These are phyloP conservation scores for Dynastes grantii DNA, from an alignment of 2,888 invertebrate genomes.

Conservation along the genomic window DNA sequence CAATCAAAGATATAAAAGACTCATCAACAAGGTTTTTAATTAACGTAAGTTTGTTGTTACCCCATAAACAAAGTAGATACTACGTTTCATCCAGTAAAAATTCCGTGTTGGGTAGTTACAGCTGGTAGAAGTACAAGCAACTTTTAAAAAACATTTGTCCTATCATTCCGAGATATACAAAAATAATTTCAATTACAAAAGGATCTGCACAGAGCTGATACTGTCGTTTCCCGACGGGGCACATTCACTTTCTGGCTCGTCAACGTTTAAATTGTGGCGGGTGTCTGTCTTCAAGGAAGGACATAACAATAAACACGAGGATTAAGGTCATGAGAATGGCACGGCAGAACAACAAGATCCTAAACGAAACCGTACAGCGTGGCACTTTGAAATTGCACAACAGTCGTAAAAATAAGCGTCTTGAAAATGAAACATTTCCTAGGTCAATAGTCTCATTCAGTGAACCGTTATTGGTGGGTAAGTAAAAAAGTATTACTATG, in stretches of 20 bases:
- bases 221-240: neutral
- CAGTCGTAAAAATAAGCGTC: constrained; percentile 25
- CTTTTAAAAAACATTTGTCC: constrained; percentile 15
- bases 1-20: no score
- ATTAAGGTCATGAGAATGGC: constrained; percentile 36
- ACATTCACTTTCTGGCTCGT: constrained; percentile 42
- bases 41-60: no score
- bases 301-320: constrained; percentile 38
- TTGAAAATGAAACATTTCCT: constrained; percentile 34
- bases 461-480: neutral
- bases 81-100: neutral
- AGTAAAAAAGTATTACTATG: neutral
- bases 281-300: constrained; percentile 33
- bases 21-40: no score
- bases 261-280: constrained; percentile 29
- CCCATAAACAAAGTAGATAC: no score
- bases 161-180: neutral
- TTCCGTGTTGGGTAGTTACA: neutral
- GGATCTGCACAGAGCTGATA: constrained; percentile 41
- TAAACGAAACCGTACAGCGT: constrained; percentile 12
- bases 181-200: constrained; percentile 41
- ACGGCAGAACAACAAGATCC: constrained; percentile 20
- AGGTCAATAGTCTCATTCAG: constrained; percentile 14
- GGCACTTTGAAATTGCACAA: constrained; percentile 28
- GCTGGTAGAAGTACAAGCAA: neutral